Evolutionary conservation across 2,797 vertebrate species (phyloP).

Genomic region (Oryzias sinensis): DNA sequence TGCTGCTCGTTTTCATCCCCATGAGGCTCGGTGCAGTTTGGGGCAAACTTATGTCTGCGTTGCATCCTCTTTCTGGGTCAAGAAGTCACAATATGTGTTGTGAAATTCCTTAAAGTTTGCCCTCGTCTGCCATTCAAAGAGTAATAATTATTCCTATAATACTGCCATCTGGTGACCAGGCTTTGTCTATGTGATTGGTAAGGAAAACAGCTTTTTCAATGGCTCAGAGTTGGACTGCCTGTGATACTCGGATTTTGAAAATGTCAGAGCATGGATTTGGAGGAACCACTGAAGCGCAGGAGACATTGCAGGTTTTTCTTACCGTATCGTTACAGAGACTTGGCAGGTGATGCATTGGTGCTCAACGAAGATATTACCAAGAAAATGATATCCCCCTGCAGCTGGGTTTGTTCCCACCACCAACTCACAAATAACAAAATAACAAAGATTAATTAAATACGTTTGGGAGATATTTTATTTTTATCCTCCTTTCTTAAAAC

Average conservation of each 20-base stretch:
- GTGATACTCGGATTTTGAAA: conserved; percentile 51
- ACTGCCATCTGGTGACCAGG: conserved; percentile 16
- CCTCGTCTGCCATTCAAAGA: conserved; percentile 7
- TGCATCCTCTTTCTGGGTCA: conserved; percentile 46
- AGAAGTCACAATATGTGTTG: conserved; percentile 17
- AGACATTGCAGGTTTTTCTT: conserved; percentile 39
- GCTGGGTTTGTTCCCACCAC: conserved; percentile 19
- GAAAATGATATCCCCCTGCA: conserved; percentile 37
- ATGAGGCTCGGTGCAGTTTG: conserved; percentile 44
- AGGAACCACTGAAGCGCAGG: conserved; percentile 25
- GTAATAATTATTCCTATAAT: conserved; percentile 6
- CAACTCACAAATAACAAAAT: conserved; percentile 30
- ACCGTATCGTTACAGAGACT: conserved; percentile 46
- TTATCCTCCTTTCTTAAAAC: too few relatives aligned
- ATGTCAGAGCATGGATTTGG: conserved; percentile 43
- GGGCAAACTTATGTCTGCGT: conserved; percentile 53
- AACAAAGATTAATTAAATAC: conserved; percentile 12
- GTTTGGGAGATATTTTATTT: neutral
- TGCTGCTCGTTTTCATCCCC: conserved; percentile 27
- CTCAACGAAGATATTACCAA: conserved; percentile 45
- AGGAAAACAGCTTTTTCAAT: conserved; percentile 43
- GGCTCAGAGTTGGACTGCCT: conserved; percentile 49
- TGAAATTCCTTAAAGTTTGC: conserved; percentile 28
- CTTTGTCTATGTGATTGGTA: conserved; percentile 35
- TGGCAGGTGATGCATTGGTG: conserved; percentile 45